A percentile compares a stretch with the other conserved stretches of the same genome.
Evolutionary conservation across 2,888 invertebrate species (phyloP).

Genomic region (Drosophila pseudotalamancana): DNA sequence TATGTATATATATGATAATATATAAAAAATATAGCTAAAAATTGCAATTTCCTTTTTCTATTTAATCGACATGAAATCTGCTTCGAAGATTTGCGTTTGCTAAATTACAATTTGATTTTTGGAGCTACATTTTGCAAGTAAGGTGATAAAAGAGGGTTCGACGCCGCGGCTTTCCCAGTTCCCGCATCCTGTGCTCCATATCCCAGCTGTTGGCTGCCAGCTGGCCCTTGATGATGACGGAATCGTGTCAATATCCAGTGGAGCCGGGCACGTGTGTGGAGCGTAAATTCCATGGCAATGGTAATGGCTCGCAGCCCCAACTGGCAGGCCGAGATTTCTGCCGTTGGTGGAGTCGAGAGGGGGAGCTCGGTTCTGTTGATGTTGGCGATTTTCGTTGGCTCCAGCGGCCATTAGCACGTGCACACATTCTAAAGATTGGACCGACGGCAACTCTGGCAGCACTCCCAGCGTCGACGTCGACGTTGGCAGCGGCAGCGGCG

Average conservation of each 20-base stretch:
- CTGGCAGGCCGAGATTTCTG: constrained; percentile 69
- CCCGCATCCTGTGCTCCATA: too few species aligned
- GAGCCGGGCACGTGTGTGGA: constrained; percentile 52
- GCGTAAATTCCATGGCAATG: constrained; percentile 67
- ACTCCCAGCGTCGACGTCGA: constrained; percentile 6
- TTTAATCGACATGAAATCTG: too few species aligned
- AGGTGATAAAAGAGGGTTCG: constrained; percentile 26
- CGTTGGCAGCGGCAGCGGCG: constrained; percentile 23
- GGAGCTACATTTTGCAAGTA: constrained; percentile 23
- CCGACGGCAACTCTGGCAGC: constrained; percentile 42
- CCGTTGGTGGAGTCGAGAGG: constrained; percentile 27
- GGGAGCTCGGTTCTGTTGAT: constrained; percentile 29
- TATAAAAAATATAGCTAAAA: too few species aligned
- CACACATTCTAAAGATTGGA: constrained; percentile 79
- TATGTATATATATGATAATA: too few species aligned
- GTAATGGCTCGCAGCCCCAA: constrained; percentile 59
- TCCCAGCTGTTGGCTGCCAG: constrained; percentile 10
- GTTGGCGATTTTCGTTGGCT: constrained; percentile 49
- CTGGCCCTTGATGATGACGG: constrained; percentile 64
- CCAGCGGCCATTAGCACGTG: constrained; percentile 83
- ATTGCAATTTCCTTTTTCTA: background rate
- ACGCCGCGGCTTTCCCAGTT: too few species aligned
- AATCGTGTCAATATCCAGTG: constrained; percentile 72
- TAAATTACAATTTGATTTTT: constrained; percentile 47
- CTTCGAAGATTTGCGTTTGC: too few species aligned